Evolutionary conservation across 2,888 invertebrate genomes (phyloP), one percentile per base, ranked within the genome.

Genomic region (Tinea pellionella): DNA sequence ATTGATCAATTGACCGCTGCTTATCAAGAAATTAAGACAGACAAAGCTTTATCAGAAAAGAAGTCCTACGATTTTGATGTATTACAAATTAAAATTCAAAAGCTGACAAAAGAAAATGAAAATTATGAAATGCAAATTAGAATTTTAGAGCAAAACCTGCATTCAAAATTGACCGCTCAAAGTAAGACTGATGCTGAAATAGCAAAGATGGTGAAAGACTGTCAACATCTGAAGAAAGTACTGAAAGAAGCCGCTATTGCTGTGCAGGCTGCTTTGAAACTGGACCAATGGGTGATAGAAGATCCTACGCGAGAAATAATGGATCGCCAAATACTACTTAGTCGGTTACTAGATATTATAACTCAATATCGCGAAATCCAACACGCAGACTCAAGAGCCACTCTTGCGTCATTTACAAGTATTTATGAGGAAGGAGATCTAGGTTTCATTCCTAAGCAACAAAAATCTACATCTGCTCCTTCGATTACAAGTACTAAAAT

Each of bases 381-480:
- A 63, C 73, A 71, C 18, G 70, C 79, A 2, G 83, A 80, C 62
- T 86, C 87, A 12, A 65, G 73, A 61, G 78, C 79, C 19, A 85
- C 89, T 53, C 69, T 85, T 42, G 84, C 85, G 24, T 90, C 90
- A 0, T 69, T 89, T 24, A 81, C 78, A 1, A 87, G 86, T 42
- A 78, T 90, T 18, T 92, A 93, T 65, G 79, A 86, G 58, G 89
- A 89, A 64, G 92, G 92, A 11, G 91, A 91, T 71, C 87, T 92
- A 62, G 92, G 92, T 8, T 91, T 92, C 64, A 79, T 92, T 63
- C 92, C 91, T 0, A 90, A 89, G 67, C 47, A 62, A 18, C 53
- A 64, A 13, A 83, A 77, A 61, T 80, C 74, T 63, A 66, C 76
- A 0, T 57, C 64, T 4, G 19, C 62, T 41, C 65, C 71, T 2